These are phyloP conservation scores for Oxytorus armatus DNA, from an alignment of 2,888 invertebrate species.

Conservation along the genomic window DNA sequence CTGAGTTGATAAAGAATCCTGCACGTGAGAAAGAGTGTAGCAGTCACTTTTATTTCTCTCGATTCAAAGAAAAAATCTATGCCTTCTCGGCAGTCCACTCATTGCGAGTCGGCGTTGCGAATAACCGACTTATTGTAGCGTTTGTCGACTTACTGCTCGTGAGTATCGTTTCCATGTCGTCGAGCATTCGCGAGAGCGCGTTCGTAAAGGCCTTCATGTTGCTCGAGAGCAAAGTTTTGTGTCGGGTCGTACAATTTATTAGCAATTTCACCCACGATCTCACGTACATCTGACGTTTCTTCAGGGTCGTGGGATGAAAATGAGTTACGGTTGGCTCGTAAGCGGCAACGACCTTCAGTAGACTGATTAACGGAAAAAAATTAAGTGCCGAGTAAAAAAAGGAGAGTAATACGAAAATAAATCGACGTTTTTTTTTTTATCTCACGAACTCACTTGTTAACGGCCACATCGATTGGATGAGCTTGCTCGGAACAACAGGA, in stretches of 20 bases:
- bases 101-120: no score
- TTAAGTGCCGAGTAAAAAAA: no score
- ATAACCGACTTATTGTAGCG: no score
- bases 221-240: constrained; percentile 85
- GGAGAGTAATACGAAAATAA: neutral
- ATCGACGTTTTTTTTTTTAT: neutral
- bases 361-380: constrained; percentile 81
- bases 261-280: constrained; percentile 87
- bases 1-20: no score
- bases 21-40: no score
- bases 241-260: constrained; percentile 85
- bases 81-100: no score
- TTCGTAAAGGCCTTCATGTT: constrained; percentile 85
- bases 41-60: no score
- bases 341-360: constrained; percentile 87
- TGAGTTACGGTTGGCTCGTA: constrained; percentile 84
- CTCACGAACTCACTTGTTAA: constrained; percentile 85
- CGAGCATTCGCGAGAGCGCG: constrained; percentile 85
- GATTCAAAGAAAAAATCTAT: no score
- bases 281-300: constrained; percentile 87
- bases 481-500: constrained; percentile 80
- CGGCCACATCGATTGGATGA: constrained; percentile 86
- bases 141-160: constrained; percentile 80
- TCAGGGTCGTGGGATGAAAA: constrained; percentile 84
- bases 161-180: constrained; percentile 85